Percentiles rank a stretch among this genome's conserved stretches.
These are phyloP conservation scores for Erpetoichthys calabaricus DNA, from an alignment of 2,797 vertebrate genomes.

Conservation along the genomic window DNA sequence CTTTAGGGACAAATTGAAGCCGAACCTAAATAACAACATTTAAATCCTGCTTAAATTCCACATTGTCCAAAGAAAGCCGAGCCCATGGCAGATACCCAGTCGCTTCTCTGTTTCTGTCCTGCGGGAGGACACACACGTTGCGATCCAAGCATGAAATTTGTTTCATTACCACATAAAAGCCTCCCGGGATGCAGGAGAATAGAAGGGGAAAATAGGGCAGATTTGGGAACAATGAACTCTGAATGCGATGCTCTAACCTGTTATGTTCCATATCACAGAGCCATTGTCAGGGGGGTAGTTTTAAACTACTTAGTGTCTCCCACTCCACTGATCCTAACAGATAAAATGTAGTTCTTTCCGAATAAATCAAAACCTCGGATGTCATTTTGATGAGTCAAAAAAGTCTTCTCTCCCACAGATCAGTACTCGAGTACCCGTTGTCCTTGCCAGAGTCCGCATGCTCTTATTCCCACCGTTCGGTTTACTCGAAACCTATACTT, in stretches of 20 bases:
- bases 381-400: slow-evolving; percentile 19
- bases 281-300: slow-evolving; percentile 58
- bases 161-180: slow-evolving; percentile 83
- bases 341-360: slow-evolving; percentile 54
- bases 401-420: not conserved
- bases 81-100: slow-evolving; percentile 22
- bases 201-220: slow-evolving; percentile 40
- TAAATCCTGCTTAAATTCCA: slow-evolving; percentile 44
- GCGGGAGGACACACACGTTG: slow-evolving; percentile 63
- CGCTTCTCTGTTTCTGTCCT: slow-evolving; percentile 19
- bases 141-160: slow-evolving; percentile 63
- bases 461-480: too few species aligned
- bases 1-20: slow-evolving; percentile 9
- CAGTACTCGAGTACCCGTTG: not conserved
- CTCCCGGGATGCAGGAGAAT: slow-evolving; percentile 62
- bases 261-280: slow-evolving; percentile 49
- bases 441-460: too few species aligned
- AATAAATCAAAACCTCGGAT: slow-evolving; percentile 35
- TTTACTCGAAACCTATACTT: too few species aligned
- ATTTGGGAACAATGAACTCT: slow-evolving; percentile 51
- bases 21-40: slow-evolving; percentile 15
- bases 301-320: slow-evolving; percentile 62
- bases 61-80: slow-evolving; percentile 35
- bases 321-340: slow-evolving; percentile 51
- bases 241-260: slow-evolving; percentile 66